Conservation (phyloP, 2,888 invertebrate genomes). For the Hoplodrina blanda region DNA sequence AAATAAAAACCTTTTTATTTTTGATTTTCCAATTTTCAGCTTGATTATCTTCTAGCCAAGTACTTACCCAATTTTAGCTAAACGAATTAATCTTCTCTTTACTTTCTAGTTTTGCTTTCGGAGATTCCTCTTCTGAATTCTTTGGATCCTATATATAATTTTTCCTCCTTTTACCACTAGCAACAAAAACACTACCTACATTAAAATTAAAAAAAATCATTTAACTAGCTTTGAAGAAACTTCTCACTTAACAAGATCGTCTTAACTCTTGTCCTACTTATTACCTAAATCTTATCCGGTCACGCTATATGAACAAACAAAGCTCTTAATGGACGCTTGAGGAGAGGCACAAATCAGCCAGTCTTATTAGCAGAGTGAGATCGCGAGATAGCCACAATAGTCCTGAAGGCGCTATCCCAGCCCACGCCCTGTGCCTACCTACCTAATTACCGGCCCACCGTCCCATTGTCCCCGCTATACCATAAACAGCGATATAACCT, state of each 20-base stretch:
- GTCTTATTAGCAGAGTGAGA: conserved; percentile 76
- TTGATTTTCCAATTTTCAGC: too few relatives aligned
- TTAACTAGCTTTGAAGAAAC: neutral
- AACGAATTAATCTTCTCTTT: too few relatives aligned
- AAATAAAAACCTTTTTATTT: too few relatives aligned
- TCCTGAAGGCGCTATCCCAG: conserved; percentile 57
- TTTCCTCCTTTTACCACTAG: too few relatives aligned
- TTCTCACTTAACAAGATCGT: neutral
- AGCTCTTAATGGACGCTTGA: conserved; percentile 23
- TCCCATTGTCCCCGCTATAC: conserved; percentile 69
- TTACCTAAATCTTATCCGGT: conserved; percentile 13
- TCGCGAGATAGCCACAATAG: conserved; percentile 74
- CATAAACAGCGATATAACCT: conserved; percentile 65
- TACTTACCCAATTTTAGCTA: too few relatives aligned
- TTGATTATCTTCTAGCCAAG: too few relatives aligned
- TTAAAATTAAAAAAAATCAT: neutral
- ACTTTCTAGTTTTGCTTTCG: too few relatives aligned
- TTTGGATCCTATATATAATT: too few relatives aligned
- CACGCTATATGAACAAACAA: conserved; percentile 23
- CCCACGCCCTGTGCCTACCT: conserved; percentile 55
- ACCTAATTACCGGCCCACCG: conserved; percentile 62
- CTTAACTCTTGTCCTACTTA: neutral
- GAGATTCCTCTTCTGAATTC: too few relatives aligned
- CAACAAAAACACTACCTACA: neutral
- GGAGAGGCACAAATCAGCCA: conserved; percentile 68